Conservation (phyloP, 1,140 invertebrate species). For the Zophobas morio region DNA sequence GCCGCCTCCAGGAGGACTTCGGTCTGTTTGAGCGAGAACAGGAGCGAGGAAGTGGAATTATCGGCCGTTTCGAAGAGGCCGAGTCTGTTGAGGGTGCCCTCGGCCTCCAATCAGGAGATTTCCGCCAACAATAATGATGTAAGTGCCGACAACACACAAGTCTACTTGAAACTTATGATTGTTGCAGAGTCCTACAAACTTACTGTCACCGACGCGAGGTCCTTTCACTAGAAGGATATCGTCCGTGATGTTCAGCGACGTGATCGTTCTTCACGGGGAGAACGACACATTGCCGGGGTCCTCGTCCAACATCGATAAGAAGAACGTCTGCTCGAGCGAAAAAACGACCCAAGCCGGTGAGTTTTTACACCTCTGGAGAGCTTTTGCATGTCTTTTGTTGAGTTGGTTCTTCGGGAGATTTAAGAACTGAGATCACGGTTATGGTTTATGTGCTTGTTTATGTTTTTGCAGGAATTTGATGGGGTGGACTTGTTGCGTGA, state of each 20-base stretch:
- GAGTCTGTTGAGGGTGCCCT: conserved; percentile 71
- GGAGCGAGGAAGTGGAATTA: conserved; percentile 59
- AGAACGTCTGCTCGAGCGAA: conserved; percentile 83
- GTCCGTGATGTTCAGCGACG: conserved; percentile 91
- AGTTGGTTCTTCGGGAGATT: too few relatives aligned
- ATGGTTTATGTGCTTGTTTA: too few relatives aligned
- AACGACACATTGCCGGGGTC: conserved; percentile 57
- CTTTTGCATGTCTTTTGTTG: too few relatives aligned
- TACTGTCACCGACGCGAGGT: conserved; percentile 76
- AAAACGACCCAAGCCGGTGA: conserved; percentile 90
- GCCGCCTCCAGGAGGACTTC: conserved; percentile 66
- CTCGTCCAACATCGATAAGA: conserved; percentile 68
- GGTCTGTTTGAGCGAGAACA: conserved; percentile 62
- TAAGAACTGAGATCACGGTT: too few relatives aligned
- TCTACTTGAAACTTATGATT: conserved; percentile 9
- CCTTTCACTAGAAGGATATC: conserved; percentile 75
- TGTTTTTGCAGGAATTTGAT: too few relatives aligned
- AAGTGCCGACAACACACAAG: conserved; percentile 38
- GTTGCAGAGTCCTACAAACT: conserved; percentile 66
- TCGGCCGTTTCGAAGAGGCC: conserved; percentile 63
- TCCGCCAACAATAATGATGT: conserved; percentile 63
- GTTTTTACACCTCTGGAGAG: not conserved
- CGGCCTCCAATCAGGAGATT: conserved; percentile 68
- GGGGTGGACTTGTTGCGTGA: too few relatives aligned
- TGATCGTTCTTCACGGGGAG: conserved; percentile 80